Evolutionary conservation across 53 echinoderm and acorn worm genomes (phyloP).

Genomic region (Patiria pectinifera): DNA sequence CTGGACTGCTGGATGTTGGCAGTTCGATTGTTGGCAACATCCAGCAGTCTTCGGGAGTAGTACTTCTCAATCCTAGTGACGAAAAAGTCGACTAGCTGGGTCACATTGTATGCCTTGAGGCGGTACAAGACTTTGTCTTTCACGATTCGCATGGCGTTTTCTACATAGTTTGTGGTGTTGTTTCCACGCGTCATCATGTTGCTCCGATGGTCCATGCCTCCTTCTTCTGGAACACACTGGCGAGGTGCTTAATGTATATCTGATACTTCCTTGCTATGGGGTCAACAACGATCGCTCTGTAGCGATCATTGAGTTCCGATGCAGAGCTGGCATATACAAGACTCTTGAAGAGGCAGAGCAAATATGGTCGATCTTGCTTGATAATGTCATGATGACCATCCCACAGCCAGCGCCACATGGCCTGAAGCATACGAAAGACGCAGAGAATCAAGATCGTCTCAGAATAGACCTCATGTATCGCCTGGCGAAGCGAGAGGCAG

Average conservation of each 20-base stretch:
- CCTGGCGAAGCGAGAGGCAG: background rate
- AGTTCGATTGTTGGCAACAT: constrained; percentile 2
- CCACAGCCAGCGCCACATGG: constrained; percentile 61
- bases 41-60: background rate
- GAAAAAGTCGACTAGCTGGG: constrained; percentile 19
- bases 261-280: background rate
- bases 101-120: background rate
- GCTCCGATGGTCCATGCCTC: background rate
- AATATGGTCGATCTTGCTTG: background rate
- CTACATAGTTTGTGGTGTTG: constrained; percentile 40
- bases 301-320: background rate
- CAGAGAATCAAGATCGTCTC: background rate
- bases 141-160: constrained; percentile 31
- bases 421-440: constrained; percentile 57
- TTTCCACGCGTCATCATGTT: constrained; percentile 6
- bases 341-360: background rate
- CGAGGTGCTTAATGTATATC: background rate
- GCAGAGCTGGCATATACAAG: constrained; percentile 4
- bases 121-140: constrained; percentile 44
- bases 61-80: background rate
- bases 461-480: background rate
- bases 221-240: background rate
- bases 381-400: background rate
- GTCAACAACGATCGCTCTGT: background rate
- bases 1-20: background rate